Conservation (phyloP, 2,113 vertebrate species). For the Ictidomys tridecemlineatus region DNA sequence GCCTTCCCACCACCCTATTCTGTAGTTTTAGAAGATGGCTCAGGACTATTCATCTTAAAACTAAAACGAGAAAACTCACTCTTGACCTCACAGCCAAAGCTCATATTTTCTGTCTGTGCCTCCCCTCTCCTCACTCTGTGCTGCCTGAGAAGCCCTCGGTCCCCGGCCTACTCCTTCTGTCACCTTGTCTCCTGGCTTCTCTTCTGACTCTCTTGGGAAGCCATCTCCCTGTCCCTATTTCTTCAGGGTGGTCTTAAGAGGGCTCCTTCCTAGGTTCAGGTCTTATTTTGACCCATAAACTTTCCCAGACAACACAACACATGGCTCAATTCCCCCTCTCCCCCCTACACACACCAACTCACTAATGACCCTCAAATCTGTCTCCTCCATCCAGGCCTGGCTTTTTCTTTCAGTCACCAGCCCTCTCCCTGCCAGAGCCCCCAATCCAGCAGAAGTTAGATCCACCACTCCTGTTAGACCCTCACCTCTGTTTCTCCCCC, state of each 20-base stretch:
- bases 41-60: not conserved
- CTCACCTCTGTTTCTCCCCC: not conserved
- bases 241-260: not conserved
- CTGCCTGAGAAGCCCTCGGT: not conserved
- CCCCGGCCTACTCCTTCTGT: not conserved
- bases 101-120: rapidly evolving
- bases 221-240: not conserved
- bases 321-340: not conserved
- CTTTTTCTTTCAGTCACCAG: not conserved
- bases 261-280: not conserved
- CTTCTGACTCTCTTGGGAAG: not conserved
- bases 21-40: not conserved
- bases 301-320: rapidly evolving
- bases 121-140: not conserved
- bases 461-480: too few relatives aligned
- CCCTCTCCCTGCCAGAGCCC: not conserved
- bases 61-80: not conserved
- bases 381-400: not conserved
- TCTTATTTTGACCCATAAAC: not conserved
- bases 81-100: not conserved
- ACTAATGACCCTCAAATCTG: not conserved
- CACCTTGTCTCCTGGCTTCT: not conserved
- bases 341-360: too few relatives aligned
- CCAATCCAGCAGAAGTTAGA: not conserved
- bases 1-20: not conserved